Percentiles rank a stretch among this genome's conserved stretches.
These are phyloP conservation scores for Campylorhamphus procurvoides DNA, from an alignment of 2,113 vertebrate species.

Conservation along the genomic window DNA sequence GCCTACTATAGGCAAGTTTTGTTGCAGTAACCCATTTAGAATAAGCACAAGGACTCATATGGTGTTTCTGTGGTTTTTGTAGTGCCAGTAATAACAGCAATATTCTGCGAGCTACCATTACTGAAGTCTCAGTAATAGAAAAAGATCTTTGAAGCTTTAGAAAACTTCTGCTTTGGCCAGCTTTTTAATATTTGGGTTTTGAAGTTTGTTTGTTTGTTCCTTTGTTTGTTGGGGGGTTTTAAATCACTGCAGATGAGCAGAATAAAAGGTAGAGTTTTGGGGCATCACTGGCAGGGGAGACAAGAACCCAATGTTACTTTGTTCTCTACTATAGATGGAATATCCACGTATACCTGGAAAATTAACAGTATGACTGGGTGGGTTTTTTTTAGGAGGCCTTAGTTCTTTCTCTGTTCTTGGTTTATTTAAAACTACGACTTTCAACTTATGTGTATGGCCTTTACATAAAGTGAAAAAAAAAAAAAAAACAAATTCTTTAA, in stretches of 20 bases:
- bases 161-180: background rate
- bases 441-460: background rate
- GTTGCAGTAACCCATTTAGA: background rate
- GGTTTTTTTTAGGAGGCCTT: background rate
- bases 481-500: background rate
- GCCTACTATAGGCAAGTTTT: background rate
- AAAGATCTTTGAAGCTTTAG: background rate
- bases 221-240: background rate
- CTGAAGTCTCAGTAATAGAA: background rate
- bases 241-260: background rate
- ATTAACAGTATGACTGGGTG: background rate
- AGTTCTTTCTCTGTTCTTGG: background rate
- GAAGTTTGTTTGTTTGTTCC: background rate
- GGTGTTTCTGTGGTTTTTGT: background rate
- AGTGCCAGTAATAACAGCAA: background rate
- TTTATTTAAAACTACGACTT: background rate
- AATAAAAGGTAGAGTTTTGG: background rate
- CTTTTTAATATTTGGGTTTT: background rate
- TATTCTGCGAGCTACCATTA: background rate
- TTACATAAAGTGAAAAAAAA: constrained; percentile 1
- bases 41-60: background rate
- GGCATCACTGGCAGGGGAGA: background rate
- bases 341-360: background rate
- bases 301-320: background rate
- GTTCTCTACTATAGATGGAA: background rate